These are phyloP conservation scores for Labrus mixtus DNA, from an alignment of 2,113 vertebrate genomes.

Conservation along the genomic window DNA sequence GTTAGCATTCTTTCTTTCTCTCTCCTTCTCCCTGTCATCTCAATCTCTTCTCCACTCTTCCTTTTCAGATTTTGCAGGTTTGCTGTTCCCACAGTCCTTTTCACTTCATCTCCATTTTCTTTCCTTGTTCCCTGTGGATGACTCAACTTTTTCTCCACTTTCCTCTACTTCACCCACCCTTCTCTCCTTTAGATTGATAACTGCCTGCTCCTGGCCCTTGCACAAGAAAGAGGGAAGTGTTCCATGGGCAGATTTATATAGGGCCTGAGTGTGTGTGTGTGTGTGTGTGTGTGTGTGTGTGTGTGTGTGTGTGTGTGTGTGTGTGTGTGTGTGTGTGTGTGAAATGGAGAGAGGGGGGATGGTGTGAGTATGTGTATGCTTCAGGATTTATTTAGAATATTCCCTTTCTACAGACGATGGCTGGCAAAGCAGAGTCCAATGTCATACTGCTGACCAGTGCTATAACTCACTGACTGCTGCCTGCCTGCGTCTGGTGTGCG, in stretches of 20 bases:
- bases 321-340: not conserved
- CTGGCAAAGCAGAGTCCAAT: constrained; percentile 66
- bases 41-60: constrained; percentile 37
- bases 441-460: constrained; percentile 71
- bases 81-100: constrained; percentile 16
- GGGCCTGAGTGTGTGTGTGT: not conserved
- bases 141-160: constrained; percentile 41
- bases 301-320: constrained; percentile 8
- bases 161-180: constrained; percentile 19
- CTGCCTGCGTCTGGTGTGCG: not conserved
- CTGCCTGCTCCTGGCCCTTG: constrained; percentile 56
- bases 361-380: constrained; percentile 21
- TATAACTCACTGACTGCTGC: constrained; percentile 65
- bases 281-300: constrained; percentile 1
- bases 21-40: constrained; percentile 27
- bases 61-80: constrained; percentile 28
- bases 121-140: constrained; percentile 41
- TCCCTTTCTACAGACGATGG: constrained; percentile 57
- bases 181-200: constrained; percentile 67
- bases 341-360: not conserved
- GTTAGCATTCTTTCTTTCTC: constrained; percentile 24
- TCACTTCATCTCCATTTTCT: constrained; percentile 34
- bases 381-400: constrained; percentile 77
- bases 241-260: constrained; percentile 68
- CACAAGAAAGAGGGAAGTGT: constrained; percentile 66